These are phyloP conservation scores for Tenodera sinensis DNA, from an alignment of 2,888 invertebrate species.

Conservation along the genomic window DNA sequence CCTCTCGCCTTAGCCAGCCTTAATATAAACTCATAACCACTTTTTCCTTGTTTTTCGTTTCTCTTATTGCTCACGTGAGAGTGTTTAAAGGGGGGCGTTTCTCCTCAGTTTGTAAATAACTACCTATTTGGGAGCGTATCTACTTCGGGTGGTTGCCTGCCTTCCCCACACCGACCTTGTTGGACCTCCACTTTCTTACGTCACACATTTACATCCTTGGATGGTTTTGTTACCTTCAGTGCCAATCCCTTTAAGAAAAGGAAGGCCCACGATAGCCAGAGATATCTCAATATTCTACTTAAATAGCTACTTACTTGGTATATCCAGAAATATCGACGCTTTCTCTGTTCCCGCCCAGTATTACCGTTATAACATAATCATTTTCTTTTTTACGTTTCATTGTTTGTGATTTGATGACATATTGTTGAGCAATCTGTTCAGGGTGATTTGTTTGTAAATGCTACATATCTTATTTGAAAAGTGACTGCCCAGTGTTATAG, in stretches of 20 bases:
- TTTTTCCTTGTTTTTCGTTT: background rate
- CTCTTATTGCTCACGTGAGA: background rate
- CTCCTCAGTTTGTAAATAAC: background rate
- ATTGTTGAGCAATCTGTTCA: too few relatives aligned
- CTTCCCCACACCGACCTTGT: background rate
- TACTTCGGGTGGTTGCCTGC: too few relatives aligned
- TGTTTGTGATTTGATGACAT: too few relatives aligned
- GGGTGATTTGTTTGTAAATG: too few relatives aligned
- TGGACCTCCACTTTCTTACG: background rate
- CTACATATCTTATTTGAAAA: too few relatives aligned
- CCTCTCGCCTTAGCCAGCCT: background rate
- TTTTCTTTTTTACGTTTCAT: too few relatives aligned
- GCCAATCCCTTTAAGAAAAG: background rate
- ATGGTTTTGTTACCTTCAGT: background rate
- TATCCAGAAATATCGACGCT: too few relatives aligned
- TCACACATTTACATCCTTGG: background rate
- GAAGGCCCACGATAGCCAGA: background rate
- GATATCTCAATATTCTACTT: background rate
- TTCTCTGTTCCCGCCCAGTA: background rate
- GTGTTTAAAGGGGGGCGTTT: background rate
- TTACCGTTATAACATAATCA: background rate
- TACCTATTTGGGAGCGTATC: too few relatives aligned
- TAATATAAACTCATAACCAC: background rate
- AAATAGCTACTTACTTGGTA: background rate
- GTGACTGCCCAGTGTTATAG: too few relatives aligned